Conservation (phyloP, 2,888 invertebrate species). For the Drosophila niveifrons region DNA sequence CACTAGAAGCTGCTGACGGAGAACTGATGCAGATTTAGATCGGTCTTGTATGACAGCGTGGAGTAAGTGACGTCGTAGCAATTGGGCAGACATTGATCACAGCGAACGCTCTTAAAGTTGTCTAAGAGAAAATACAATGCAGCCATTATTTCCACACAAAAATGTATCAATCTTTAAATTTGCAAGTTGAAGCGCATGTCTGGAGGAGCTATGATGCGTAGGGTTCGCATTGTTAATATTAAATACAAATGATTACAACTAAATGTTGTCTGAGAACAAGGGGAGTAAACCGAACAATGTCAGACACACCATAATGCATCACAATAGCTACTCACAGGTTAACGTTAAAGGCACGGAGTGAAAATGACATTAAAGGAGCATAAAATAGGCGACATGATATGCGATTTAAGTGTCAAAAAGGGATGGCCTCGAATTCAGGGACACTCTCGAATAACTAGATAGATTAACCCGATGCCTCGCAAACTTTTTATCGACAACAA, state of each 20-base stretch:
- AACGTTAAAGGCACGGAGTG: constrained; percentile 9
- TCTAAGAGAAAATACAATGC: constrained; percentile 56
- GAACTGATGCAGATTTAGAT: constrained; percentile 79
- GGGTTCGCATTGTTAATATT: constrained; percentile 56
- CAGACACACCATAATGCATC: constrained; percentile 14
- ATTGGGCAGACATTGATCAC: constrained; percentile 84
- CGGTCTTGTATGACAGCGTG: constrained; percentile 82
- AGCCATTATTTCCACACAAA: too few relatives aligned
- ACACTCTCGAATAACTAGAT: background rate
- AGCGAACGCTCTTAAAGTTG: constrained; percentile 82
- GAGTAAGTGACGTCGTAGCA: constrained; percentile 85
- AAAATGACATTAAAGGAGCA: constrained; percentile 20
- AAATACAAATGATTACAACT: constrained; percentile 52
- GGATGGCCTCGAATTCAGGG: background rate
- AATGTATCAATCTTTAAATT: background rate
- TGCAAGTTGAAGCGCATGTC: background rate
- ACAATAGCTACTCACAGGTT: constrained; percentile 18
- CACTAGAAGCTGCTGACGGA: constrained; percentile 83
- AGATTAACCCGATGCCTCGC: background rate
- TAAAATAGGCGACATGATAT: background rate
- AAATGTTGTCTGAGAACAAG: constrained; percentile 38
- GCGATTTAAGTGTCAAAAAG: constrained; percentile 9
- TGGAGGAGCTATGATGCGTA: constrained; percentile 13
- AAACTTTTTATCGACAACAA: background rate
- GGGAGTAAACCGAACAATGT: constrained; percentile 18